These are phyloP conservation scores for Frankliniella fusca DNA, from an alignment of 2,888 invertebrate genomes.

Conservation along the genomic window DNA sequence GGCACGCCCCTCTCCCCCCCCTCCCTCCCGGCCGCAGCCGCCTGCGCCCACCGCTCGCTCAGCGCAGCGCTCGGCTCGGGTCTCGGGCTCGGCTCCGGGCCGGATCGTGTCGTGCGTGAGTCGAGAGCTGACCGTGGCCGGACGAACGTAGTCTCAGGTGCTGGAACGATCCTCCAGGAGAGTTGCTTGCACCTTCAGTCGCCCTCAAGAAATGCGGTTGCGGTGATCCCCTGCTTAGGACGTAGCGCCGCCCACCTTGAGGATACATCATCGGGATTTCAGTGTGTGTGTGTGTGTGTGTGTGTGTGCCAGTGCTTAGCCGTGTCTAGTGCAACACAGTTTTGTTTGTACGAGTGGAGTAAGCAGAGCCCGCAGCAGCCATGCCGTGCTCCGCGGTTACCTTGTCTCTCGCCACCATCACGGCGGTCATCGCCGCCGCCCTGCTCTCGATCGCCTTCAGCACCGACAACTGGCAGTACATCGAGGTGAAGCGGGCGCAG, in stretches of 20 bases:
- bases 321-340: constrained; percentile 38
- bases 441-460: constrained; percentile 90
- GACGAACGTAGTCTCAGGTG: too few relatives aligned
- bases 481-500: constrained; percentile 82
- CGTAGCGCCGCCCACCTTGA: too few relatives aligned
- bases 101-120: too few relatives aligned
- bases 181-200: too few relatives aligned
- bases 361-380: constrained; percentile 36
- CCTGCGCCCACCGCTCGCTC: not conserved
- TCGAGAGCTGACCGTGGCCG: too few relatives aligned
- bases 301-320: not conserved
- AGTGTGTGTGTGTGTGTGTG: not conserved
- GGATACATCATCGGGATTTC: not conserved
- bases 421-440: constrained; percentile 90
- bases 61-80: not conserved
- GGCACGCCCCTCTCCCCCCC: not conserved
- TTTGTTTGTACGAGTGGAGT: constrained; percentile 43
- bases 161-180: too few relatives aligned
- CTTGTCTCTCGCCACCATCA: constrained; percentile 90
- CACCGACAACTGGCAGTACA: constrained; percentile 95
- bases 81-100: not conserved
- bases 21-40: not conserved
- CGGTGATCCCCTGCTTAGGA: too few relatives aligned
- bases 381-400: constrained; percentile 95
- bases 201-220: too few relatives aligned